phyloP scores from a whole-genome alignment of 2,888 invertebrate species.

The Agelastica alni region DNA sequence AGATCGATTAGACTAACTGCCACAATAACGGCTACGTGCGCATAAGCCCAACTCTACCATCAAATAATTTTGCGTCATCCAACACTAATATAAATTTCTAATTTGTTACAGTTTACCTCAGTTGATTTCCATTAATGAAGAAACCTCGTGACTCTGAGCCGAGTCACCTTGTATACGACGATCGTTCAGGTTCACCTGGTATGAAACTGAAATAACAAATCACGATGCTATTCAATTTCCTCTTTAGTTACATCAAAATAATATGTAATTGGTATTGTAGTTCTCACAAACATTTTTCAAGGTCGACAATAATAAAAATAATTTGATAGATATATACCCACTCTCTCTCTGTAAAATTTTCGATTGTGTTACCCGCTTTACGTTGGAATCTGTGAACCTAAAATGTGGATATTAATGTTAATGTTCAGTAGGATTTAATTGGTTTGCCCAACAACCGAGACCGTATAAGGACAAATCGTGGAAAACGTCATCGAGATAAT shows the following conservation, averaged over 20 bases:
- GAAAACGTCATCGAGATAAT: no score
- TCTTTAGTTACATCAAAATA: slow-evolving; percentile 32
- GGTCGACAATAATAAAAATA: slow-evolving; percentile 32
- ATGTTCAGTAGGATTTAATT: background rate
- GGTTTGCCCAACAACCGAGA: background rate
- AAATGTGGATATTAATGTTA: slow-evolving; percentile 1
- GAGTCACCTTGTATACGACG: slow-evolving; percentile 1
- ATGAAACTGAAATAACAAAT: slow-evolving; percentile 33
- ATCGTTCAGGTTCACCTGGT: slow-evolving; percentile 24
- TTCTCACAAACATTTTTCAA: slow-evolving; percentile 34
- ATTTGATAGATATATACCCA: slow-evolving; percentile 21
- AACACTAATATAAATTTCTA: background rate
- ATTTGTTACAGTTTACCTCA: background rate
- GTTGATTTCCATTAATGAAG: background rate
- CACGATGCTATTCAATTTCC: slow-evolving; percentile 34
- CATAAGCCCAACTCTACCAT: no score
- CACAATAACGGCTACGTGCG: no score
- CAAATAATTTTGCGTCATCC: no score
- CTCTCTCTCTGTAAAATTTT: slow-evolving; percentile 11
- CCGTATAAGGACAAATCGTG: background rate
- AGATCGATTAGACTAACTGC: no score
- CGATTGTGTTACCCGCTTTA: slow-evolving; percentile 3
- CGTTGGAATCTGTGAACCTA: slow-evolving; percentile 1
- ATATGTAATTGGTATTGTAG: slow-evolving; percentile 34
- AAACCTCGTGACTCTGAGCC: background rate